A percentile compares a stretch with the other conserved stretches of the same genome.
Evolutionary conservation across 2,888 invertebrate species (phyloP).

Genomic region (Mythimna loreyi): DNA sequence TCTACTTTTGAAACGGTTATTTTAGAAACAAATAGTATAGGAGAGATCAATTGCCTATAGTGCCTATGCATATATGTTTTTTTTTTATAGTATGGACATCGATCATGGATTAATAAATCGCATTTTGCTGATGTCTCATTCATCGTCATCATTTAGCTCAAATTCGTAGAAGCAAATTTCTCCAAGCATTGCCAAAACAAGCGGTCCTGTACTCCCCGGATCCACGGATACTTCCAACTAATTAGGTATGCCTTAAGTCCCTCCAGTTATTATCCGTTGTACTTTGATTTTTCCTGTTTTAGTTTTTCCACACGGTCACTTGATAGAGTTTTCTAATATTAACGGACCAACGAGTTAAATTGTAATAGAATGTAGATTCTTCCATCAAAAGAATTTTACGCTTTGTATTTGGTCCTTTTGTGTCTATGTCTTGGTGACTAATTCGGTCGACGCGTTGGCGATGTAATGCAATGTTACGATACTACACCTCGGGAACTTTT

Average conservation of each 20-base stretch:
- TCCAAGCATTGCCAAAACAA: background rate
- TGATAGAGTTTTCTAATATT: background rate
- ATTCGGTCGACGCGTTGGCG: constrained; percentile 58
- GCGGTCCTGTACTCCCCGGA: too few species aligned
- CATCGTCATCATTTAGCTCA: background rate
- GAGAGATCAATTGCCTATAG: background rate
- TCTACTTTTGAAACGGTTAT: constrained; percentile 6
- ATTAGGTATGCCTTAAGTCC: too few species aligned
- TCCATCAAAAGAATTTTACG: too few species aligned
- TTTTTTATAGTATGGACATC: background rate
- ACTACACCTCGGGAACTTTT: constrained; percentile 32
- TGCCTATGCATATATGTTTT: too few species aligned
- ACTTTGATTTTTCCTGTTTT: background rate
- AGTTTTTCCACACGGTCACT: background rate
- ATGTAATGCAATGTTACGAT: constrained; percentile 42
- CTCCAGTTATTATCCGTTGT: background rate
- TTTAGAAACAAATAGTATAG: background rate
- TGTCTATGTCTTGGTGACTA: background rate
- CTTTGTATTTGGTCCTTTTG: constrained; percentile 43
- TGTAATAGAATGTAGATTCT: background rate
- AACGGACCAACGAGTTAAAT: background rate
- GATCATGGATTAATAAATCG: background rate
- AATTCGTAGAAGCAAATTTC: background rate
- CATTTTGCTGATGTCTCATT: background rate
- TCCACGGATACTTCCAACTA: background rate